Evolutionary conservation across 2,888 invertebrate species (phyloP), one percentile per base, ranked within the genome.

Genomic region (Apamea crenata): DNA sequence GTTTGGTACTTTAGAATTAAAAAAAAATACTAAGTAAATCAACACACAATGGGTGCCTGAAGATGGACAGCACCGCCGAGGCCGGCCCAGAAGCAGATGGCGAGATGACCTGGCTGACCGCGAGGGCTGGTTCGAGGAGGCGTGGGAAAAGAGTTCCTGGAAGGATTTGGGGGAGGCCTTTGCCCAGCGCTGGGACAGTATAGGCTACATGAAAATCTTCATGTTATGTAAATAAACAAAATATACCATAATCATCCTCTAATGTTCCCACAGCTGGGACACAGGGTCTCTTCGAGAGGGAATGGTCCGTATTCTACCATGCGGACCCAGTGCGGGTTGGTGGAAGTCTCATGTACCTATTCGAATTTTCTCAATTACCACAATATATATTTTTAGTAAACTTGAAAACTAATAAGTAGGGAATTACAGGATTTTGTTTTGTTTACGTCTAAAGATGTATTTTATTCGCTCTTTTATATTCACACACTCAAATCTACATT

Each of bases 391-490:
- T 63, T n/a, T 40, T 73, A 29, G 16, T 73, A 32, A 14, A 32
- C 12, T 29, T n/a, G 6, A n/a, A 59, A 59, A 59, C n/a, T 14
- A 32, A 32, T 63, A 10, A 63, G 18, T 32, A 63, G 1, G 3
- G 10, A 63, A 18, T 18, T 18, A 61, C 6, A 21, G 32, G 32
- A 36, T 21, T 32, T 8, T 18, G 8, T 63, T 63, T 32, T 18
- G n/a, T 29, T 61, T 29, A 61, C 7, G n/a, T 50, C 14, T 32
- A 50, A 21, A 40, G 2, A 74, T 44, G 8, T 32, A 25, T 53
- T 79, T 78, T 36, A 50, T 14, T 78, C 16, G 25, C 14, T 56
- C 18, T 53, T 65, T 65, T 56, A 44, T 18, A 53, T 44, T 44
- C n/a, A 32, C 1, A 21, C 32, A n/a, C 14, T 32, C 16, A 53